Base-by-base conservation (phyloP, 2,888 invertebrate species). In the Dasysyrphus albostriatus region DNA sequence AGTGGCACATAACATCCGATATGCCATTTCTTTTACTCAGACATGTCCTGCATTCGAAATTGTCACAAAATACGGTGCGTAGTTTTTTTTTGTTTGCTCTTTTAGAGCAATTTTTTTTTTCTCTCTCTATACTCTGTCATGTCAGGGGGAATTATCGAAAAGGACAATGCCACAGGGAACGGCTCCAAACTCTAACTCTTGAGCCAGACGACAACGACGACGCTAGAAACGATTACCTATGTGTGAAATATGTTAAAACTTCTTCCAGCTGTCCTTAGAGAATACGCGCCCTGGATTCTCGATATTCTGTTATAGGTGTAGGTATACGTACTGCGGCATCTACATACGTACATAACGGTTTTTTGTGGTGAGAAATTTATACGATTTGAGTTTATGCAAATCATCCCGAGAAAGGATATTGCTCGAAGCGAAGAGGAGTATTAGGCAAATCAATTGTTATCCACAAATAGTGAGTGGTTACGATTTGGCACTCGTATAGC, bases 1-100 rank as follows among this genome's bases (percentile, higher is more conserved):
- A 83, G 83, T 83, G 87, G 61, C 87, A 87, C 78, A 83, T 83
- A 79, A 83, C 83, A 87, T 83, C 78, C 73, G 85, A 85, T 85
- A 85, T 85, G 85, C 82, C 76, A 85, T 82, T 85, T 82, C 85
- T 82, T 85, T 77, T 59, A 5, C 69, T 39, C 61, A 70, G 56
- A 63, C 85, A 85, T 82, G 85, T 82, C 73, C 74, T 85, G 85
- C 85, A 85, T 85, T 82, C 82, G 58, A 85, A 85, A 82, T 78
- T 69, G 44, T 59, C 59, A 49, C 76, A 81, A 85, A 24, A 74
- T 81, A 14, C 9, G 24, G 42, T 65, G 69, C 65, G 58, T 74
- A 39, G 37, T 10, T 44, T 6, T 63, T 70, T 65, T 47, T 42
- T 42, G 3, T 24, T 24, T 24, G 24, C 24, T 12, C 29, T 56